phyloP scores from a whole-genome alignment of 1,140 invertebrate species.

The Drosophila nannoptera region DNA sequence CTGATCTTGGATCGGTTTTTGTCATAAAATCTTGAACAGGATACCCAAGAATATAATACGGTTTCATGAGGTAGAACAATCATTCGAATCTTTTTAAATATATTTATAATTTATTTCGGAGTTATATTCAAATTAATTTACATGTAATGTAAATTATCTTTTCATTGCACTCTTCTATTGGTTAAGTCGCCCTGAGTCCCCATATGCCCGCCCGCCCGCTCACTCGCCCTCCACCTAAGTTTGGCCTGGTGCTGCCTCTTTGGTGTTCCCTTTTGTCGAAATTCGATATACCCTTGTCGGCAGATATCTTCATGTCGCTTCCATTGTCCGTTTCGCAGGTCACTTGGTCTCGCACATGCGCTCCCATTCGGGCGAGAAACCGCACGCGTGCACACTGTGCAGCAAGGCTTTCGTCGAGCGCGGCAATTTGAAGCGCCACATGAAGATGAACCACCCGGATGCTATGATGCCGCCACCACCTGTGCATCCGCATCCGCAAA shows the following conservation, averaged over 20 bases:
- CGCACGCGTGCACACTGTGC: constrained; percentile 87
- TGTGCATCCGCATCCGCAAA: constrained; percentile 77
- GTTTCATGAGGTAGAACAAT: too few species aligned
- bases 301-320: constrained; percentile 64
- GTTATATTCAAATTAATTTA: not conserved
- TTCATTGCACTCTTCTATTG: constrained; percentile 8
- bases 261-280: constrained; percentile 32
- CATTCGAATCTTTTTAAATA: too few species aligned
- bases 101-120: too few species aligned
- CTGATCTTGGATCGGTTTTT: not conserved
- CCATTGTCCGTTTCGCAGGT: constrained; percentile 79
- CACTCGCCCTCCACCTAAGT: constrained; percentile 1
- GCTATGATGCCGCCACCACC: constrained; percentile 78
- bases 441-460: constrained; percentile 80
- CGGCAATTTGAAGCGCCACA: constrained; percentile 85
- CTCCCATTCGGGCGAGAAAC: constrained; percentile 92
- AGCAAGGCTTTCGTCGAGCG: constrained; percentile 89
- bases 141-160: not conserved
- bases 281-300: constrained; percentile 44
- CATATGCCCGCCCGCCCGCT: constrained; percentile 6
- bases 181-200: not conserved
- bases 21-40: too few species aligned
- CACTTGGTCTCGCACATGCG: constrained; percentile 93
- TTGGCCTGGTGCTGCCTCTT: constrained; percentile 1
- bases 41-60: too few species aligned